Evolutionary conservation across 2,113 vertebrate genomes (phyloP), one percentile per base, ranked within the genome.

Genomic region (Limnothrissa miodon): DNA sequence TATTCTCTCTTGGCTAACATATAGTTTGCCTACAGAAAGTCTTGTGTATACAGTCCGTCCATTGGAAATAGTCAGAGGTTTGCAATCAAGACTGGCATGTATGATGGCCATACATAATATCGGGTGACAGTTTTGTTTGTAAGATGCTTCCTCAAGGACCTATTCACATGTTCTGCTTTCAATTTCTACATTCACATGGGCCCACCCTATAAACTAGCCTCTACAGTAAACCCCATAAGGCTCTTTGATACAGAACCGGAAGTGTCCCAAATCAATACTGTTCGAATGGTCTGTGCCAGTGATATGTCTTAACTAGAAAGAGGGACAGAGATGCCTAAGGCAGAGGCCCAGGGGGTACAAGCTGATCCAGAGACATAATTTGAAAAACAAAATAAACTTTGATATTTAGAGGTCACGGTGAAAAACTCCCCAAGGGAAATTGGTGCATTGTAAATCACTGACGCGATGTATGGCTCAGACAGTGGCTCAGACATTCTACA

Each of bases 141-240:
- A 10, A 66, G 29, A 10, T 66, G 25, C 33, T 66, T 66, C 13
- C 51, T 21, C 51, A 21, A 56, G 51, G 21, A 56, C 51, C 51
- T 5, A 7, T 56, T 23, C 21, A 56, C 51, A 56, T 23, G 51
- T 56, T 56, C 21, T 56, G 21, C 51, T 23, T 21, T 23, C 51
- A 56, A 36, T 74, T 33, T 74, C 33, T 74, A 74, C 66, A 74
- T 74, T 74, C 66, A 33, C 33, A 74, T 74, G 66, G 66, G 29
- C 29, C 62, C 4, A 70, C 62, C 66, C 10, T 33, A 36, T 74
- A 33, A 74, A 11, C 29, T 17, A 74, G 4, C 66, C 29, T 74
- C 66, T 36, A 36, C 59, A 66, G 59, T 66, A 10, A 66, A 9
- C 66, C 66, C 66, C 33, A 33, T 36, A 74, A 74, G 66, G 66